A percentile compares a stretch with the other conserved stretches of the same genome.
Conservation (phyloP, 1,140 invertebrate genomes). For the Physella acuta region DNA sequence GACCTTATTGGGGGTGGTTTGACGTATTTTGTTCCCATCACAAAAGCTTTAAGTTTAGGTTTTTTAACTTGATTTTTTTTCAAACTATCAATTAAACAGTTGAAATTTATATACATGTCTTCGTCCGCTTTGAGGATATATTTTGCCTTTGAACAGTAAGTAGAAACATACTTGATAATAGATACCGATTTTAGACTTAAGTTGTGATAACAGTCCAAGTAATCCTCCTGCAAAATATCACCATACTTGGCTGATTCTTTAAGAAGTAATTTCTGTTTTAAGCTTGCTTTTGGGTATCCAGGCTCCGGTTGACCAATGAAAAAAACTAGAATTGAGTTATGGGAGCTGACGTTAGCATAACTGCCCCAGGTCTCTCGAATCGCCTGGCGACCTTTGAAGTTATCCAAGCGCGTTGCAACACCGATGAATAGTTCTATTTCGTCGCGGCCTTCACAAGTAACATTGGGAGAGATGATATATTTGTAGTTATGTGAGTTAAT, state of each 20-base stretch:
- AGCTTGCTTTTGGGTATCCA: constrained; percentile 40
- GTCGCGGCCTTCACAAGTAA: background rate
- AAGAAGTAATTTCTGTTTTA: background rate
- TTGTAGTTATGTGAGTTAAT: background rate
- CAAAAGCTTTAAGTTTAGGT: background rate
- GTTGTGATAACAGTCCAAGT: constrained; percentile 78
- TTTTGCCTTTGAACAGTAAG: constrained; percentile 66
- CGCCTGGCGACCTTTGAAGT: constrained; percentile 33
- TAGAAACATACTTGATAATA: constrained; percentile 76
- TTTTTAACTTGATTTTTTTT: constrained; percentile 7
- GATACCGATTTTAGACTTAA: constrained; percentile 85
- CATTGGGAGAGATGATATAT: background rate
- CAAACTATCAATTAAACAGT: constrained; percentile 29
- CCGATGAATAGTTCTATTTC: constrained; percentile 32
- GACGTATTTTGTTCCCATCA: constrained; percentile 34
- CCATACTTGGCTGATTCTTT: constrained; percentile 66
- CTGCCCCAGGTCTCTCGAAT: constrained; percentile 55
- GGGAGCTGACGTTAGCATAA: constrained; percentile 10
- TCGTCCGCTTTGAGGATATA: constrained; percentile 63
- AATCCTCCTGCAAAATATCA: constrained; percentile 80
- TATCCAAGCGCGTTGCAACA: constrained; percentile 27
- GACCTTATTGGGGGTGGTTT: constrained; percentile 43
- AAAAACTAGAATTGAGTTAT: constrained; percentile 63
- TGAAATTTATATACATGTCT: constrained; percentile 44
- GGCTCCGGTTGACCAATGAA: constrained; percentile 60